phyloP scores from a whole-genome alignment of 2,888 invertebrate species.

The Hypomecis atomaria region DNA sequence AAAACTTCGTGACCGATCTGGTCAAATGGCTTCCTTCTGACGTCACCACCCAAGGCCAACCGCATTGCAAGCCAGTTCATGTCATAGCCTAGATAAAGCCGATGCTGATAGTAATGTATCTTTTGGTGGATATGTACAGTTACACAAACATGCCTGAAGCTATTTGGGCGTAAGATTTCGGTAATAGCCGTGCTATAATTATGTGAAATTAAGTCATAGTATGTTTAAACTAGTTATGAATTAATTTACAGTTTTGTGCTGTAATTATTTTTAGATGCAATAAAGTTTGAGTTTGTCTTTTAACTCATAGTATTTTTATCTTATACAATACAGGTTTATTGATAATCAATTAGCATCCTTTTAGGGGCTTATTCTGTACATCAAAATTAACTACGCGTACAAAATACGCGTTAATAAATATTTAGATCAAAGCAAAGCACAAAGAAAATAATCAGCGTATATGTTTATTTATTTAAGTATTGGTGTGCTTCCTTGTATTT shows the following conservation, averaged over 20 bases:
- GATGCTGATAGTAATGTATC: slow-evolving; percentile 1
- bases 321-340: too few relatives aligned
- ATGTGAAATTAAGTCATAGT: slow-evolving; percentile 30
- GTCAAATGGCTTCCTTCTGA: slow-evolving; percentile 64
- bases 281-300: neutral
- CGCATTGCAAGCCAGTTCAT: slow-evolving; percentile 53
- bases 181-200: slow-evolving; percentile 11
- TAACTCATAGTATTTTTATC: neutral
- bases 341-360: too few relatives aligned
- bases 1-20: slow-evolving; percentile 56
- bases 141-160: slow-evolving; percentile 31
- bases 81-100: slow-evolving; percentile 28
- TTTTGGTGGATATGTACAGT: slow-evolving; percentile 13
- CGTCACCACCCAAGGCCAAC: slow-evolving; percentile 59
- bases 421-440: too few relatives aligned
- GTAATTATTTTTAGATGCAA: neutral
- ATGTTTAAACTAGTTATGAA: slow-evolving; percentile 4
- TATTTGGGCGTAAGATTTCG: slow-evolving; percentile 19
- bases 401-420: too few relatives aligned
- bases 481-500: too few relatives aligned
- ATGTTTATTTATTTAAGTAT: too few relatives aligned
- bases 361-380: too few relatives aligned
- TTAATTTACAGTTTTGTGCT: slow-evolving; percentile 11
- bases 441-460: too few relatives aligned
- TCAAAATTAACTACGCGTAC: too few relatives aligned